Evolutionary conservation across 2,888 invertebrate species (phyloP), one percentile per base, ranked within the genome.

Genomic region (Apantesis nais): DNA sequence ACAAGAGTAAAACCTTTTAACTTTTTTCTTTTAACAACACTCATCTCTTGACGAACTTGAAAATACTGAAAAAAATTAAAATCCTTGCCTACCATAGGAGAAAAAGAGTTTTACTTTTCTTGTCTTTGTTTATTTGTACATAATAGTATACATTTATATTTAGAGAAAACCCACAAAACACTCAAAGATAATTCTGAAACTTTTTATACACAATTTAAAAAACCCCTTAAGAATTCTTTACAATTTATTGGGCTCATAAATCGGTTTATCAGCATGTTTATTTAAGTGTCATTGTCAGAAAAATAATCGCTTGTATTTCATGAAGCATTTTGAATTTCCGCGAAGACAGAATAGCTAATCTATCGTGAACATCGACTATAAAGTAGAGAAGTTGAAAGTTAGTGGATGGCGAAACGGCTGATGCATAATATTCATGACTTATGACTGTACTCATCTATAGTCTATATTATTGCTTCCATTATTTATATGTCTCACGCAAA

Each of bases 321-420:
- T 41, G 61, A 25, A 34, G 19, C 5, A 66, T 48, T 70, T 31
- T 62, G 41, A 52, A 31, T 70, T 66, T 52, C 12, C 65, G 25
- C 39, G 29, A 55, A 70, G 70, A 48, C n/a, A n/a, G 62, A 65
- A 69, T 48, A 64, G 34, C 22, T n/a, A 58, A 58, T 16, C 58
- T 58, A 16, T 63, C 67, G 71, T 71, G 63, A 67, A 37, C 19
- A 8, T 62, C 9, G 44, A 22, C 67, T 31, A 48, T 67, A 71
- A 67, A 71, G 67, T 63, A 60, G 31, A 44, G 31, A 63, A 60
- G 60, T 19, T 48, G 44, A 67, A 71, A 58, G 67, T n/a, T 41
- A 62, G 62, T 39, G 16, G 16, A 66, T 41, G n/a, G 16, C 69
- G 48, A 25, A 25, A 44, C 44, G 48, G 19, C 62, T 68, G 34